Percentiles rank a stretch among this genome's conserved stretches.
phyloP scores from a whole-genome alignment of 2,797 vertebrate genomes.

The Anabas testudineus region DNA sequence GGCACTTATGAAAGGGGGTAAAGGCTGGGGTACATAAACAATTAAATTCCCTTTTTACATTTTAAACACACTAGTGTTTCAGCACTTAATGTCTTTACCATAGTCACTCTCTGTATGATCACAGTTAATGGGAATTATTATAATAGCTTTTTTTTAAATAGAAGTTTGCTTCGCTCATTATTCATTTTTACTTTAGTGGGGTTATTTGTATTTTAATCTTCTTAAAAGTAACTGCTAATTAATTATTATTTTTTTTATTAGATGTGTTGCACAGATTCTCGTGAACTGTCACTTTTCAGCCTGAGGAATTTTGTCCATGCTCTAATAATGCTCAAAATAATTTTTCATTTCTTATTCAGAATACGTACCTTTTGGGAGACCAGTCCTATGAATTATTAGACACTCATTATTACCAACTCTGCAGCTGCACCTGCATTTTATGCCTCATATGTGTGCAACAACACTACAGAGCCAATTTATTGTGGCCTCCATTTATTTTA shows the following conservation, averaged over 20 bases:
- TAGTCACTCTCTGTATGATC: conserved; percentile 14
- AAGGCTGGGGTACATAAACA: neutral
- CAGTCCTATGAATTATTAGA: conserved; percentile 49
- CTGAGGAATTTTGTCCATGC: conserved; percentile 17
- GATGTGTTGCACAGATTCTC: neutral
- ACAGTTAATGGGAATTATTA: conserved; percentile 21
- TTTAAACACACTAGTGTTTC: neutral
- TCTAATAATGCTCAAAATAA: conserved; percentile 38
- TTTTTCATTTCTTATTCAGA: conserved; percentile 45
- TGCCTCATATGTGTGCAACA: conserved; percentile 37
- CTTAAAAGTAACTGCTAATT: neutral
- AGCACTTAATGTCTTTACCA: conserved; percentile 8
- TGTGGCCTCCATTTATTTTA: conserved; percentile 33
- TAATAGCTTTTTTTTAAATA: conserved; percentile 32
- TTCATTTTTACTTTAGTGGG: conserved; percentile 21
- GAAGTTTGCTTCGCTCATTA: conserved; percentile 20
- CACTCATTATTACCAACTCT: conserved; percentile 35
- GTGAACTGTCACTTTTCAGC: conserved; percentile 26
- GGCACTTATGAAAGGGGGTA: neutral
- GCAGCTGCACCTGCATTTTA: conserved; percentile 46
- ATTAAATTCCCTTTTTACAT: neutral
- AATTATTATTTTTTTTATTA: no score
- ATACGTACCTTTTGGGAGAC: conserved; percentile 38
- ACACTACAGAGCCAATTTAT: conserved; percentile 22
- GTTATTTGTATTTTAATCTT: conserved; percentile 29